Evolutionary conservation across 2,797 vertebrate genomes (phyloP).

Genomic region (Fistularia tabacaria): DNA sequence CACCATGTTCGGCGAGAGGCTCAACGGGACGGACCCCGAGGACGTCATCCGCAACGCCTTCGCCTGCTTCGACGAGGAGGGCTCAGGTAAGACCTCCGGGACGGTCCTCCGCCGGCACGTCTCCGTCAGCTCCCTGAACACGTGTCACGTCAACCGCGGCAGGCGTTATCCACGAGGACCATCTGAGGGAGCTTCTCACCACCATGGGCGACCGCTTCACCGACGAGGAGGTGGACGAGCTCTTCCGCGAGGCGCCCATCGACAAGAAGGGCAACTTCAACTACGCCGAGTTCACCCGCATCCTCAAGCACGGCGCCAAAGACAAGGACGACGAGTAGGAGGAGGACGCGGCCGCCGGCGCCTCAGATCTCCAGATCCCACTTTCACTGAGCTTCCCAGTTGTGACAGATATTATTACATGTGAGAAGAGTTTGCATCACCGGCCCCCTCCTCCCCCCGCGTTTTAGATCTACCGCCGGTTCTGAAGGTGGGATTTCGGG

Average conservation of each 20-base stretch:
- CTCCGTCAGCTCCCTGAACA: too few species aligned
- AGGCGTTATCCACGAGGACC: conserved; percentile 96
- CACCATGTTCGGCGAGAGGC: conserved; percentile 98
- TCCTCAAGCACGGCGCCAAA: conserved; percentile 97
- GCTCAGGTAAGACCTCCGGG: conserved; percentile 76
- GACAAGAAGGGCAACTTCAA: conserved; percentile 99
- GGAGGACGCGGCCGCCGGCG: not conserved
- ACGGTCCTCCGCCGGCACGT: too few species aligned
- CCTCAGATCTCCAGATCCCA: conserved; percentile 18
- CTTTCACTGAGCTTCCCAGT: conserved; percentile 10
- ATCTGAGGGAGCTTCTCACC: conserved; percentile 96
- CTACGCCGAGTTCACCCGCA: conserved; percentile 98
- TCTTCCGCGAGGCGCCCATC: conserved; percentile 95
- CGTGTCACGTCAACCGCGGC: not conserved
- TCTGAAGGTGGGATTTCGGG: conserved; percentile 15
- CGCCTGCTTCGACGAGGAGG: conserved; percentile 97
- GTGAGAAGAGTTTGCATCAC: too few species aligned
- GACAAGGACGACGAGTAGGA: conserved; percentile 91
- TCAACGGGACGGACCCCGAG: conserved; percentile 96
- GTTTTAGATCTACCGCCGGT: conserved; percentile 1
- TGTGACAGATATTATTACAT: too few species aligned
- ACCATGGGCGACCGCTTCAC: conserved; percentile 99
- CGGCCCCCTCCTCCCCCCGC: too few species aligned
- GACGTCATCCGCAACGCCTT: conserved; percentile 98
- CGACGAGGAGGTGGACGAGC: conserved; percentile 96